Conservation (phyloP, 1,140 invertebrate genomes). For the Aphidius gifuensis region DNA sequence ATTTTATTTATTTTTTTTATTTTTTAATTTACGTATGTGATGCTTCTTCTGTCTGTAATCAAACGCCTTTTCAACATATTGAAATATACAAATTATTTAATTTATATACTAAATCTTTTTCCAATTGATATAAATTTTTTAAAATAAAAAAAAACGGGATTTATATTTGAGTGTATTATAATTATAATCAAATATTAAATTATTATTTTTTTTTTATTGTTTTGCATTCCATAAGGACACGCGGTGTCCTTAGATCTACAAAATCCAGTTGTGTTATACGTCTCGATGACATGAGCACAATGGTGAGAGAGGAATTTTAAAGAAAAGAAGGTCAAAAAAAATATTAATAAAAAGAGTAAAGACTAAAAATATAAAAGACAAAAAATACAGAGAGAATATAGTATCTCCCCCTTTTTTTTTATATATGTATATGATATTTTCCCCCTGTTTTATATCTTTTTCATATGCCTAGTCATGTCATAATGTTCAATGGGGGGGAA, state of each 20-base stretch:
- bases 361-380: conserved; percentile 29
- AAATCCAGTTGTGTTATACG: conserved; percentile 30
- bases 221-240: conserved; percentile 18
- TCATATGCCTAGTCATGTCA: conserved; percentile 17
- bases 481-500: conserved; percentile 10
- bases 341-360: too few species aligned
- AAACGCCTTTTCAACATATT: too few species aligned
- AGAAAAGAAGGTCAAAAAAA: conserved; percentile 25
- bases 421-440: neutral
- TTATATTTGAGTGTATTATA: conserved; percentile 7
- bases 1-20: too few species aligned
- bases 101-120: too few species aligned
- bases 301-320: conserved; percentile 30
- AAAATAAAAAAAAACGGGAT: neutral
- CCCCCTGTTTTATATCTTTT: too few species aligned
- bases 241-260: conserved; percentile 25
- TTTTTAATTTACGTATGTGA: too few species aligned
- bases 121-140: neutral
- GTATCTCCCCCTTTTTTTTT: conserved; percentile 20
- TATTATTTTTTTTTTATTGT: conserved; percentile 8
- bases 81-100: too few species aligned
- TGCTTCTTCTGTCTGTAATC: too few species aligned
- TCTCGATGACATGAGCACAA: conserved; percentile 49
- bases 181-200: conserved; percentile 4
- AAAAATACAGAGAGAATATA: conserved; percentile 14